Evolutionary conservation across 2,797 vertebrate species (phyloP).

Genomic region (Serranus cabrilla): DNA sequence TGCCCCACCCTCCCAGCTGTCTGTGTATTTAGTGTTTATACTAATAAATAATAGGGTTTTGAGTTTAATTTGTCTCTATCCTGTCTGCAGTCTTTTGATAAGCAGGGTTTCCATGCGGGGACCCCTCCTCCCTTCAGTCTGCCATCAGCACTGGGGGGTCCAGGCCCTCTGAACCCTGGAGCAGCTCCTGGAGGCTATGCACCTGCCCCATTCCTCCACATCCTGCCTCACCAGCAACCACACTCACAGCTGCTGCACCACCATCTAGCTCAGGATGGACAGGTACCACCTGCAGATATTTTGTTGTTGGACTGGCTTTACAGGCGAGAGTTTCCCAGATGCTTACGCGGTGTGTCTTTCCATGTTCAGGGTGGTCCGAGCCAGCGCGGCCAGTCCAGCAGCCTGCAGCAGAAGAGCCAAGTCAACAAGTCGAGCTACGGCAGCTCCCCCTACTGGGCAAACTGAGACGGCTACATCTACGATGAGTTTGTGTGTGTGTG

Average conservation of each 20-base stretch:
- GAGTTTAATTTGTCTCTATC: constrained; percentile 3
- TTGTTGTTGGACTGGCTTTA: not conserved
- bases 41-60: not conserved
- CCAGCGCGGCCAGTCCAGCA: constrained; percentile 93
- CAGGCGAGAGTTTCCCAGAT: not conserved
- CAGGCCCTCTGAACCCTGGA: constrained; percentile 93
- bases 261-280: constrained; percentile 94
- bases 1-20: not conserved
- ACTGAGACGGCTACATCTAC: constrained; percentile 81
- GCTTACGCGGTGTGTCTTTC: not conserved
- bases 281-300: constrained; percentile 82
- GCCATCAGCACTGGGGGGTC: constrained; percentile 93
- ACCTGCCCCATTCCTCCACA: constrained; percentile 94
- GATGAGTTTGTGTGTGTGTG: constrained; percentile 20
- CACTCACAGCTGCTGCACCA: constrained; percentile 97
- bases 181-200: constrained; percentile 91
- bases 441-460: constrained; percentile 97
- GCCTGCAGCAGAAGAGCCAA: constrained; percentile 98
- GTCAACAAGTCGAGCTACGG: constrained; percentile 95
- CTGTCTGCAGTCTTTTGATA: constrained; percentile 92
- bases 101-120: constrained; percentile 97
- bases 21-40: not conserved
- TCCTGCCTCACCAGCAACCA: constrained; percentile 97
- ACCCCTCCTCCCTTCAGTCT: constrained; percentile 95
- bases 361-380: constrained; percentile 88